These are phyloP conservation scores for Jaculus jaculus DNA, from an alignment of 2,113 vertebrate genomes.

Conservation along the genomic window DNA sequence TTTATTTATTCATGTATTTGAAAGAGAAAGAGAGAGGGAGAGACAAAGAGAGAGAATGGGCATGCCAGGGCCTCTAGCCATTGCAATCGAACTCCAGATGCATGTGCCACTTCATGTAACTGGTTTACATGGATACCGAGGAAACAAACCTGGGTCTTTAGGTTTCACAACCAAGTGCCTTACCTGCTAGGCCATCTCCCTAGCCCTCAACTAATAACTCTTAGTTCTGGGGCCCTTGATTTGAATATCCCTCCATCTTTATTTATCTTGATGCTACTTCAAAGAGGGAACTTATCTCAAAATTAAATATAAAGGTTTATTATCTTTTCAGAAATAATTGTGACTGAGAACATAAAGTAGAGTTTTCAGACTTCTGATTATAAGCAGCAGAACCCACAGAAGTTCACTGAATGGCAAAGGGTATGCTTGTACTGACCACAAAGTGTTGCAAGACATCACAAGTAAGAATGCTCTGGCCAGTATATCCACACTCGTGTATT, in stretches of 20 bases:
- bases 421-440: not conserved
- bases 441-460: not conserved
- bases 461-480: too few relatives aligned
- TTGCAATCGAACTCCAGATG: too few relatives aligned
- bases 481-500: not conserved
- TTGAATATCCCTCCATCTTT: not conserved
- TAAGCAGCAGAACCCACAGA: not conserved
- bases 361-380: not conserved
- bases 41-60: too few relatives aligned
- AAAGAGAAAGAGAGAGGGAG: too few relatives aligned
- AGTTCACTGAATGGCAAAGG: not conserved
- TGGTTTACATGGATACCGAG: too few relatives aligned
- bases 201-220: not conserved
- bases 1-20: too few relatives aligned
- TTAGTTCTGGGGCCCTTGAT: not conserved
- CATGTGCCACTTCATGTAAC: too few relatives aligned
- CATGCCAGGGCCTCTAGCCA: too few relatives aligned
- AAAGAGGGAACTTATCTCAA: not conserved
- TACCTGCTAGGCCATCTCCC: not conserved
- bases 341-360: not conserved
- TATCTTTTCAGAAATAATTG: not conserved
- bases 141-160: too few relatives aligned
- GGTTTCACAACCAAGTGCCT: too few relatives aligned
- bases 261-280: not conserved
- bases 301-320: not conserved